Conservation (phyloP, 2,888 invertebrate genomes). For the Micropterix aruncella region DNA sequence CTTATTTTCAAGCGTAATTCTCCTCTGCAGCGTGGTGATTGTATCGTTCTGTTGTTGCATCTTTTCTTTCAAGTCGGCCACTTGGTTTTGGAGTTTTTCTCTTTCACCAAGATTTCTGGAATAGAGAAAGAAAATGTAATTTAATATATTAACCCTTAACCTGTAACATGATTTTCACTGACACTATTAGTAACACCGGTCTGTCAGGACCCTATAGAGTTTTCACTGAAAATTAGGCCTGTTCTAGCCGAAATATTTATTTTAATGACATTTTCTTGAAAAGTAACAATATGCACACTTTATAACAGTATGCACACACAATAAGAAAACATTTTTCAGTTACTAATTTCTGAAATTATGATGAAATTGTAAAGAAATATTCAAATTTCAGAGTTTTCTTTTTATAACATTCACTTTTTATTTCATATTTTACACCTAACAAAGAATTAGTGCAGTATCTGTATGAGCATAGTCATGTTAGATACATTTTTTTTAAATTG, state of each 20-base stretch:
- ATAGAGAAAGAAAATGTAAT: too few species aligned
- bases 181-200: too few species aligned
- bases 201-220: background rate
- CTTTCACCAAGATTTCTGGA: slow-evolving; percentile 53
- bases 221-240: background rate
- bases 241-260: background rate
- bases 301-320: background rate
- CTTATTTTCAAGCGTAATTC: slow-evolving; percentile 58
- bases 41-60: slow-evolving; percentile 47
- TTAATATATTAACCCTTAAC: too few species aligned
- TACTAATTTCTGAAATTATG: slow-evolving; percentile 1
- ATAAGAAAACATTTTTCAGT: too few species aligned
- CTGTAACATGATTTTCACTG: too few species aligned
- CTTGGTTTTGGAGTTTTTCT: slow-evolving; percentile 53
- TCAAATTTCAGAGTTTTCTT: too few species aligned
- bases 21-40: slow-evolving; percentile 50
- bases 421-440: background rate
- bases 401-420: slow-evolving; percentile 1
- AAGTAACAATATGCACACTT: too few species aligned
- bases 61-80: slow-evolving; percentile 38
- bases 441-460: background rate
- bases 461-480: background rate
- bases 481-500: background rate
- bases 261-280: background rate
- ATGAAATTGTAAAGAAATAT: slow-evolving; percentile 1